Conservation (phyloP, 2,888 invertebrate species). For the Volucella inanis region DNA sequence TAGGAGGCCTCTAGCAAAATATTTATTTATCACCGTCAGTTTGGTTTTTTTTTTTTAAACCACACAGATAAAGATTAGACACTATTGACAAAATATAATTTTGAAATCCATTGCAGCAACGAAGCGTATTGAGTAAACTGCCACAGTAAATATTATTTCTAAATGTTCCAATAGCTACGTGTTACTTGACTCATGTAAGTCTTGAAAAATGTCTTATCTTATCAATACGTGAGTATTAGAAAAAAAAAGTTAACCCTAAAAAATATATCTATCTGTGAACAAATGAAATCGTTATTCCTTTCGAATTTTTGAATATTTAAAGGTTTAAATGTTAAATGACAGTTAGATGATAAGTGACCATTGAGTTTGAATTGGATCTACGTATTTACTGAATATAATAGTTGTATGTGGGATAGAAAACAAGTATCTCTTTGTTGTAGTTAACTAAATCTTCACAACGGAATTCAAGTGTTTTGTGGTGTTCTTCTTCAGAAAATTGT, state of each 20-base stretch:
- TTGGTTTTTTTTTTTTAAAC: not conserved
- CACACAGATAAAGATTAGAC: not conserved
- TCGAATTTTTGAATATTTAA: not conserved
- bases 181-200: not conserved
- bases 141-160: not conserved
- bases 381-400: too few relatives aligned
- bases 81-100: conserved; percentile 8
- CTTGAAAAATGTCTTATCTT: conserved; percentile 23
- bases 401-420: too few relatives aligned
- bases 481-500: too few relatives aligned
- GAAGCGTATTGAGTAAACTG: not conserved
- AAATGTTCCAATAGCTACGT: not conserved
- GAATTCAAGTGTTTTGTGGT: too few relatives aligned
- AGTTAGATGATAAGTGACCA: too few relatives aligned
- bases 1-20: not conserved
- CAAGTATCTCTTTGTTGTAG: too few relatives aligned
- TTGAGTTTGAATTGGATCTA: too few relatives aligned
- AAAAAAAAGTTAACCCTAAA: not conserved
- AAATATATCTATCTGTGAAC: not conserved
- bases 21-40: not conserved
- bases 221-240: conserved; percentile 17
- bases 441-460: too few relatives aligned
- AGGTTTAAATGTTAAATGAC: too few relatives aligned
- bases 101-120: not conserved
- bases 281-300: conserved; percentile 27